Conservation (phyloP, 1,140 invertebrate genomes). For the Lepidurus apus region DNA sequence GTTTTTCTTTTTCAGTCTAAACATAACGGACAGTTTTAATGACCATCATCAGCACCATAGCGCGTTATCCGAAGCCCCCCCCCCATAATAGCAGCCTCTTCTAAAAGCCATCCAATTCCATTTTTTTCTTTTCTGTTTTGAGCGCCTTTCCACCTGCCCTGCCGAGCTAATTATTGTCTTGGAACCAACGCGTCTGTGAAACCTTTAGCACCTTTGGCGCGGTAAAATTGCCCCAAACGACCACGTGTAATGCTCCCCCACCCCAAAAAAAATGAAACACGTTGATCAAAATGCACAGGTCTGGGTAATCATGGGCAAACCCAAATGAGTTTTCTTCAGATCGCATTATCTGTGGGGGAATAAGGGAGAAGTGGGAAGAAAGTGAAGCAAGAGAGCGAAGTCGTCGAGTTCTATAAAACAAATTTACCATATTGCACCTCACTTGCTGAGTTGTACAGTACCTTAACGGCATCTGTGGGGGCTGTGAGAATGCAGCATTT, state of each 20-base stretch:
- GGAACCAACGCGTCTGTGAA: not conserved
- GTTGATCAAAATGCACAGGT: not conserved
- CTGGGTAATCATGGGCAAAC: not conserved
- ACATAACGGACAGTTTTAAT: not conserved
- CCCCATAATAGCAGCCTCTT: not conserved
- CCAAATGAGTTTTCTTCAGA: not conserved
- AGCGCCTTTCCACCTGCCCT: not conserved
- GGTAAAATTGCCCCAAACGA: not conserved
- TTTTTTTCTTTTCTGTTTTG: not conserved
- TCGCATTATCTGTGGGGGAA: not conserved
- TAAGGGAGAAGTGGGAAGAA: not conserved
- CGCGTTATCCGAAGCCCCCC: not conserved
- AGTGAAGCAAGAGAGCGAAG: not conserved
- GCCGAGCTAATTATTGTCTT: not conserved
- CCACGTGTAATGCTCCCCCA: not conserved
- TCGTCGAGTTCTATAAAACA: not conserved
- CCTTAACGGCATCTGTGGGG: not conserved
- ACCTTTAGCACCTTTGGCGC: no score
- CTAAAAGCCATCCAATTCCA: not conserved
- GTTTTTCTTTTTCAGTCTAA: not conserved
- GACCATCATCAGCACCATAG: not conserved
- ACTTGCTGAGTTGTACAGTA: not conserved
- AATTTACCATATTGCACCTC: constrained; percentile 10
- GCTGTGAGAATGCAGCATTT: not conserved
- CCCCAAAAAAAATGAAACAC: not conserved